Evolutionary conservation across 2,888 invertebrate genomes (phyloP), one percentile per base, ranked within the genome.

Genomic region (Desoria tigrina): DNA sequence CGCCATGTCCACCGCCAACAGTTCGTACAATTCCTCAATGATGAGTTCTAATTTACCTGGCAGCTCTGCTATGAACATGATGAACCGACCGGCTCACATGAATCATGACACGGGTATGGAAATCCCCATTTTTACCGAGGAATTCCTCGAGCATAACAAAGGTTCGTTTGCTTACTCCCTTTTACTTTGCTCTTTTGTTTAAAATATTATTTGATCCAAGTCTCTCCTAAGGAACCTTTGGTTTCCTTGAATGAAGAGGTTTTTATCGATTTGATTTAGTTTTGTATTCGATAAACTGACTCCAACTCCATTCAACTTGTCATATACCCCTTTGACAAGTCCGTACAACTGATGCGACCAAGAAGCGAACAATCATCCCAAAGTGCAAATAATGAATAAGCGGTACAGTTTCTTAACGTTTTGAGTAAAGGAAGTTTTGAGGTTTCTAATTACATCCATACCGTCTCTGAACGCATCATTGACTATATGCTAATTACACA

Each of bases 101-200:
- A 74, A 74, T 64, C 74, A 76, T 68, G 76, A 76, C 68, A 82
- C 83, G 61, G 84, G 85, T 71, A 84, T 87, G 78, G 93, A 94
- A 78, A 94, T 97, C 80, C 95, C 95, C 57, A 96, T 97, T 78
- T 97, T 96, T 80, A 96, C 96, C 4, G 95, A 96, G 81, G 95
- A 96, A 80, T 97, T 97, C 80, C 84, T 97, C 56, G 94, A 96
- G 78, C 95, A 96, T 78, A 97, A 97, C 80, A 96, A 95, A 85
- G 83, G 86, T 86, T 77, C 69, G 77, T 69, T 69, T 66, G 59
- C 56, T 65, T 61, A 61, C 68, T 66, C 61, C 64, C 54, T 42
- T 57, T 66, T 55, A 28, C 55, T 55, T 51, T 51, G 51, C 51
- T 51, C 14, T 51, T 51, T 51, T 6, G 21, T 45, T 45, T 11